phyloP scores from a whole-genome alignment of 1,140 invertebrate genomes.

The Condylostylus longicornis region DNA sequence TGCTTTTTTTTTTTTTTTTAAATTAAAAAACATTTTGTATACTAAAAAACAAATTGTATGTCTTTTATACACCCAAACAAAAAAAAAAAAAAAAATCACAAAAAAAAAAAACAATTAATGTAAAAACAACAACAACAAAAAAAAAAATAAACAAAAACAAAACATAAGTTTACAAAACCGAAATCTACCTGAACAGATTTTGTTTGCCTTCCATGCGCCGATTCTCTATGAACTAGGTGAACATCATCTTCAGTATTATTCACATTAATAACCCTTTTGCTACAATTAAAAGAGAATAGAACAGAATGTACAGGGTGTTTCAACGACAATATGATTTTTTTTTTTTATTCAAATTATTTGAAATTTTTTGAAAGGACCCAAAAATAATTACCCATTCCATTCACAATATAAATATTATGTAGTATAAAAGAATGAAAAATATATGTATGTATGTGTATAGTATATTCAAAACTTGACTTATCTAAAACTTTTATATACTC shows the following conservation, averaged over 20 bases:
- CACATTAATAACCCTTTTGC: slow-evolving; percentile 55
- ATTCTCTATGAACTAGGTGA: slow-evolving; percentile 47
- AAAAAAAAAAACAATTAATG: too few species aligned
- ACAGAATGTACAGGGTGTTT: slow-evolving; percentile 11
- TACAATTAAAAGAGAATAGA: slow-evolving; percentile 36
- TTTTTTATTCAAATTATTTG: neutral
- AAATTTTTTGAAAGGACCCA: neutral
- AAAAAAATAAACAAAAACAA: neutral
- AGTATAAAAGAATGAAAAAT: too few species aligned
- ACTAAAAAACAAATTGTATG: too few species aligned
- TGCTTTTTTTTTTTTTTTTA: too few species aligned
- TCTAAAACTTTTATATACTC: too few species aligned
- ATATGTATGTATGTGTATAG: too few species aligned
- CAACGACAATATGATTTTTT: slow-evolving; percentile 3
- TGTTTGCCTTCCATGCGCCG: slow-evolving; percentile 47
- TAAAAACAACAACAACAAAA: neutral
- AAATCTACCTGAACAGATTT: slow-evolving; percentile 48
- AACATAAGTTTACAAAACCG: slow-evolving; percentile 5
- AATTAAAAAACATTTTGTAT: too few species aligned
- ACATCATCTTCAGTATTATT: slow-evolving; percentile 57
- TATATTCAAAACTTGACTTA: too few species aligned
- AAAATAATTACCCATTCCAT: too few species aligned
- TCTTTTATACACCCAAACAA: too few species aligned
- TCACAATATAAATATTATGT: too few species aligned
- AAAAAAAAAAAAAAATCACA: too few species aligned